Conservation (phyloP, 2,888 invertebrate genomes). For the Hirtodrosophila trivittata region DNA sequence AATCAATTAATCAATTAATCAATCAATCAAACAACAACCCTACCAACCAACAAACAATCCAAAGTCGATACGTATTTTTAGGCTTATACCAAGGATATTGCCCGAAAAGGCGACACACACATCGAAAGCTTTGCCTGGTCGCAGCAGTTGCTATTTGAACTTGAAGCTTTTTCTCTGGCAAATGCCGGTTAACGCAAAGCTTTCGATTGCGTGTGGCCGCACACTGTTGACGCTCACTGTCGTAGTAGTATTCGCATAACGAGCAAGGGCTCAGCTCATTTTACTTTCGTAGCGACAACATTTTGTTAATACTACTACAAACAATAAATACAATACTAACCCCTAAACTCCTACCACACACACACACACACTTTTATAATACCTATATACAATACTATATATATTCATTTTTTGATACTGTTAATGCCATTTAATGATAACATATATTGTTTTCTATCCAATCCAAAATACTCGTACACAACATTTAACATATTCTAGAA, state of each 20-base stretch:
- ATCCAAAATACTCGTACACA: no score
- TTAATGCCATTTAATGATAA: conserved; percentile 64
- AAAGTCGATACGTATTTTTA: conserved; percentile 84
- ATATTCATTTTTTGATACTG: conserved; percentile 31
- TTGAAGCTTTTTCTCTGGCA: conserved; percentile 38
- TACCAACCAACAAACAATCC: conserved; percentile 71
- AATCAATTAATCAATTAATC: conserved; percentile 18
- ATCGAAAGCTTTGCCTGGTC: conserved; percentile 68
- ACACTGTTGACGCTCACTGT: conserved; percentile 42
- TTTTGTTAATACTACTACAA: conserved; percentile 35
- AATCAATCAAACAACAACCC: conserved; percentile 34
- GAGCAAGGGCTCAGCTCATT: conserved; percentile 32
- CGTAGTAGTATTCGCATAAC: neutral
- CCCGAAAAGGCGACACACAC: conserved; percentile 34
- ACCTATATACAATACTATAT: neutral
- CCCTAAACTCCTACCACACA: conserved; percentile 22
- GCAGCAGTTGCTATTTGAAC: conserved; percentile 56
- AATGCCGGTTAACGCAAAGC: conserved; percentile 70
- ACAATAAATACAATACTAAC: conserved; percentile 51
- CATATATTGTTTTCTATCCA: conserved; percentile 17
- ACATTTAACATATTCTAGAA: conserved; percentile 57
- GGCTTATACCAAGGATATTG: conserved; percentile 77
- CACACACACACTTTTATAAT: conserved; percentile 28
- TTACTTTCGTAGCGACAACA: conserved; percentile 60
- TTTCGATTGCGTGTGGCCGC: conserved; percentile 55